A percentile compares a stretch with the other conserved stretches of the same genome.
phyloP scores from a whole-genome alignment of 2,797 vertebrate genomes.

The Adelosebastes latens region DNA sequence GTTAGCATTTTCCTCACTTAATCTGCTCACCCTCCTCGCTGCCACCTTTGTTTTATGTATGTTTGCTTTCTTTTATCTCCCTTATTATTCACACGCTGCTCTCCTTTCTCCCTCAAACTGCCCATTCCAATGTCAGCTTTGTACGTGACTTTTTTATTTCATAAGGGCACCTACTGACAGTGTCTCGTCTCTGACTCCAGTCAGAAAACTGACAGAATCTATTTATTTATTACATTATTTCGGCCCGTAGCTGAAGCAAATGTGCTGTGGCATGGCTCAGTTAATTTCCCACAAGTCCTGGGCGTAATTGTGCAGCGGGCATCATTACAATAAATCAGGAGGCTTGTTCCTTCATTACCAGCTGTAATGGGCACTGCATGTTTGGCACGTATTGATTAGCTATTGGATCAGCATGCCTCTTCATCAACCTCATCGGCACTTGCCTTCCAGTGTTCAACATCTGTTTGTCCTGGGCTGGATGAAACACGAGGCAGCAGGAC shows the following conservation, averaged over 20 bases:
- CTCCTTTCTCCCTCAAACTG: conserved; percentile 1
- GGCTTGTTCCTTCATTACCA: conserved; percentile 72
- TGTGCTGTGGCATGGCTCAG: background rate
- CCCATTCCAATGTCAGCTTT: background rate
- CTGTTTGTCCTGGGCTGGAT: conserved; percentile 29
- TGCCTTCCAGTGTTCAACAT: conserved; percentile 44
- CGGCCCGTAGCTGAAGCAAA: conserved; percentile 17
- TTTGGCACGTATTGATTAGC: conserved; percentile 75
- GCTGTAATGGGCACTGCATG: conserved; percentile 57
- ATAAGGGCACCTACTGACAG: background rate
- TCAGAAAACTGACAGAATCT: conserved; percentile 1
- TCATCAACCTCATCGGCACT: conserved; percentile 42
- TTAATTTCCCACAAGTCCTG: conserved; percentile 55
- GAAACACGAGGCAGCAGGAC: conserved; percentile 20
- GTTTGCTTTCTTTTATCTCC: conserved; percentile 25
- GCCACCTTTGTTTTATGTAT: conserved; percentile 18
- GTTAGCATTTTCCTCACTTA: conserved; percentile 3
- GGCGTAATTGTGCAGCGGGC: conserved; percentile 47
- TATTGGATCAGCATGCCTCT: conserved; percentile 56
- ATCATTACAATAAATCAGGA: conserved; percentile 70
- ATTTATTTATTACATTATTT: conserved; percentile 19
- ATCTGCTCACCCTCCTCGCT: conserved; percentile 11
- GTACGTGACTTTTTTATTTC: background rate
- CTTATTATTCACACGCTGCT: background rate
- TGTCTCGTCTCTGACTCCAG: background rate